A percentile compares a stretch with the other conserved stretches of the same genome.
These are phyloP conservation scores for Synodontis membranacea DNA, from an alignment of 2,113 vertebrate species.

Conservation along the genomic window DNA sequence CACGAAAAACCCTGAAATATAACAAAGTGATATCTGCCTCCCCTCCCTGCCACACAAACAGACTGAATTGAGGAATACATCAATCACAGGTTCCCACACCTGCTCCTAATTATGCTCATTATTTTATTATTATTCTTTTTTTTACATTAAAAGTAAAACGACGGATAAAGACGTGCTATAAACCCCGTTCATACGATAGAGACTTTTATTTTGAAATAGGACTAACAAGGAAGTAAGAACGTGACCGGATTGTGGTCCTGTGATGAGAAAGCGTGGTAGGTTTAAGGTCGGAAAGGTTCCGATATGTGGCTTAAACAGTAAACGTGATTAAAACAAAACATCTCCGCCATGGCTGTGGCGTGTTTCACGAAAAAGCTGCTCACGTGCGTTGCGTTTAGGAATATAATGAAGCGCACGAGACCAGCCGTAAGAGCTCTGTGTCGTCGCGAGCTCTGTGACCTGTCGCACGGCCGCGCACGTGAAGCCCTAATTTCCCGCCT, in stretches of 20 bases:
- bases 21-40: background rate
- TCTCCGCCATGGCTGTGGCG: conserved; percentile 10
- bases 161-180: background rate
- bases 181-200: background rate
- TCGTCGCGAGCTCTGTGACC: background rate
- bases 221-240: conserved; percentile 16
- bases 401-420: background rate
- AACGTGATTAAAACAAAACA: background rate
- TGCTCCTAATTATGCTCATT: no score
- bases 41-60: background rate
- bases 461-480: background rate
- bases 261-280: background rate
- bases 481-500: background rate
- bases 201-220: conserved; percentile 43
- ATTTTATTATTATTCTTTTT: no score
- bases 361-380: conserved; percentile 11
- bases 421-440: background rate
- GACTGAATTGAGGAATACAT: background rate
- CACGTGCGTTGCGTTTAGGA: background rate
- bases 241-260: background rate
- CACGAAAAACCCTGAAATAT: background rate
- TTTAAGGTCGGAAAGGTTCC: no score
- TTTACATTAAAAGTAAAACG: background rate
- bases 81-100: background rate
- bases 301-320: background rate